These are phyloP conservation scores for Aphaenogaster rudis DNA, from an alignment of 1,140 invertebrate species.

Conservation along the genomic window DNA sequence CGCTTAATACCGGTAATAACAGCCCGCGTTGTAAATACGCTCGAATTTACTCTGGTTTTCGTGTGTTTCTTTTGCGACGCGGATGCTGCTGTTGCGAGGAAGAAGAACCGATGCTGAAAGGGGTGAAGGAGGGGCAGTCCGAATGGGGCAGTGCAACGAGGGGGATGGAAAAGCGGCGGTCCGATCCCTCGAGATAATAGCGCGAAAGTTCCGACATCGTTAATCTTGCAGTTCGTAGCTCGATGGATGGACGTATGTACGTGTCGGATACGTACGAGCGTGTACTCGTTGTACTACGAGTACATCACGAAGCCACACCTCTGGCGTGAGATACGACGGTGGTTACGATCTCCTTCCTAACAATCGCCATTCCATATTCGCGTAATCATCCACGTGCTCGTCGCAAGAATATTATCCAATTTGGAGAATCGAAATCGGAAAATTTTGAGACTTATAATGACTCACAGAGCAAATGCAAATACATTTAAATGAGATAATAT, in stretches of 20 bases:
- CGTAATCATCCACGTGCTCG: neutral
- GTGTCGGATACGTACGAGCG: slow-evolving; percentile 50
- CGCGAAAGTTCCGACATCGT: slow-evolving; percentile 77
- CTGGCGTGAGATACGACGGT: slow-evolving; percentile 1
- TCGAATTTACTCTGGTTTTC: no score
- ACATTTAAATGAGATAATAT: no score
- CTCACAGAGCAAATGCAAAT: no score
- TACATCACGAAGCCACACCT: slow-evolving; percentile 60
- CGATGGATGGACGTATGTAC: slow-evolving; percentile 61
- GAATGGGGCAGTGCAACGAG: slow-evolving; percentile 33
- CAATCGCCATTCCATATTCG: neutral
- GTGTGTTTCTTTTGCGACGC: no score
- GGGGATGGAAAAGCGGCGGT: slow-evolving; percentile 37
- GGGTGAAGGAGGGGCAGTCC: neutral
- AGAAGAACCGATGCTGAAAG: slow-evolving; percentile 12
- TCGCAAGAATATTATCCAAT: neutral
- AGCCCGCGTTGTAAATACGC: no score
- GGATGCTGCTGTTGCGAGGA: neutral
- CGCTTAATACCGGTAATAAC: no score
- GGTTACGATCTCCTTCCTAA: slow-evolving; percentile 33
- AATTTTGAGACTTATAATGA: neutral
- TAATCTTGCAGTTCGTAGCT: slow-evolving; percentile 78
- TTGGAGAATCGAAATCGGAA: neutral
- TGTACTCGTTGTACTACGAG: slow-evolving; percentile 59
- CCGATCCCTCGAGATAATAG: slow-evolving; percentile 66